Evolutionary conservation across 2,888 invertebrate species (phyloP), one percentile per base, ranked within the genome.

Genomic region (Mesorhabditis sp.): DNA sequence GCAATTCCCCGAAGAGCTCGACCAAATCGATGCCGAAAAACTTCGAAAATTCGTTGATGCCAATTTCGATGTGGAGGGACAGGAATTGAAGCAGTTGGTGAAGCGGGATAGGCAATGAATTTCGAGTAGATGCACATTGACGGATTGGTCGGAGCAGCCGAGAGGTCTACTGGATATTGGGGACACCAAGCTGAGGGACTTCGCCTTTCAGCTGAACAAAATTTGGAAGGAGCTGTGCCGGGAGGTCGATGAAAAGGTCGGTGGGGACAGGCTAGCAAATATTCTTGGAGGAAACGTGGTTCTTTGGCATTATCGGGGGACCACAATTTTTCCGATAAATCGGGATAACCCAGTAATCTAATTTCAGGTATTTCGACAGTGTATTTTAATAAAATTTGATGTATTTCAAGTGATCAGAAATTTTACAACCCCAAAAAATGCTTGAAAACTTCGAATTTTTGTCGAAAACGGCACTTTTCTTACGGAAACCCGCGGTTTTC

Each of bases 121-220:
- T 5, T 61, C 6, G 41, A 70, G 6, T 68, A 82, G 81, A 15
- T 84, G 84, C 68, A 72, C 78, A 1, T 72, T 84, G 1, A 65
- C 75, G 7, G 84, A 84, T 62, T 78, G 80, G 76, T 70, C 44
- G 4, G 72, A 70, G 28, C 66, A 45, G 4, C 77, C 80, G 2
- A 15, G 67, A 1, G 63, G 64, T 4, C 68, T 80, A 7, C 28
- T 28, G 1, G 45, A 43, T n/a, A 91, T 95, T 68, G 87, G 88
- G 44, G 93, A 94, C 85, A 88, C 89, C 0, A 87, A 72, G 6
- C 71, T 79, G 67, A 67, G 70, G 2, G 70, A 71, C 1, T 95
- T 93, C 91, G 93, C 91, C 0, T 86, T 87, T 0, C 89, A 91
- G 13, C 75, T 88, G 10, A 85, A 88, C 75, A 76, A 79, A 0